Percentiles rank a stretch among this genome's conserved stretches.
Evolutionary conservation across 2,888 invertebrate species (phyloP).

Genomic region (Habrosyne pyritoides): DNA sequence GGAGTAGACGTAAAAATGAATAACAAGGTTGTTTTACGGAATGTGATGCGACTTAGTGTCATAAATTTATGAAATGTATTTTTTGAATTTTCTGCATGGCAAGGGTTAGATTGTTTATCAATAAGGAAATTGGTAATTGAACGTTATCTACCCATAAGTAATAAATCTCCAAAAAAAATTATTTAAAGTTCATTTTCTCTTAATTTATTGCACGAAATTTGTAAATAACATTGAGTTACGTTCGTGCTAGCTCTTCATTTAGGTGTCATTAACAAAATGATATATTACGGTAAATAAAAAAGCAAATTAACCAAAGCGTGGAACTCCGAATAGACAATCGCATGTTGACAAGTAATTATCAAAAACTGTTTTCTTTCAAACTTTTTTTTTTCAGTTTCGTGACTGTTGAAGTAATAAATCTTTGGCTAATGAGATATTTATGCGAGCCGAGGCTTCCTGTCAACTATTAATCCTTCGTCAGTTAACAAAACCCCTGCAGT

Average conservation of each 20-base stretch:
- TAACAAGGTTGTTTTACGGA: not conserved
- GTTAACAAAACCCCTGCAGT: slow-evolving; percentile 56
- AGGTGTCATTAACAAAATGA: slow-evolving; percentile 79
- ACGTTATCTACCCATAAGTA: not conserved
- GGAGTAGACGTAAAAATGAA: not conserved
- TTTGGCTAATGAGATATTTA: slow-evolving; percentile 81
- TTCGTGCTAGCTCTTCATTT: slow-evolving; percentile 75
- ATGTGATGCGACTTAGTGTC: too few relatives aligned
- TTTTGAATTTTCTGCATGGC: not conserved
- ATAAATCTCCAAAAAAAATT: slow-evolving; percentile 10
- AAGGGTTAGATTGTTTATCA: not conserved
- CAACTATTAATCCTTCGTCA: slow-evolving; percentile 76
- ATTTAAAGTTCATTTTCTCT: slow-evolving; percentile 28
- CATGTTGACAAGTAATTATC: slow-evolving; percentile 82
- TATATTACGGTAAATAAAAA: slow-evolving; percentile 75
- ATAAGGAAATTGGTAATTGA: not conserved
- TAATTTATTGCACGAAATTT: slow-evolving; percentile 37
- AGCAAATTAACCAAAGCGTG: slow-evolving; percentile 62
- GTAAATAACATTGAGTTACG: slow-evolving; percentile 40
- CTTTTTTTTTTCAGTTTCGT: slow-evolving; percentile 74
- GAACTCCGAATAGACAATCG: slow-evolving; percentile 77
- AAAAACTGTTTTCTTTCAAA: slow-evolving; percentile 68
- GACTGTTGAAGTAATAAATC: slow-evolving; percentile 79
- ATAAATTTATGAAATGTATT: too few relatives aligned
- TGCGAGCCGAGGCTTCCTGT: slow-evolving; percentile 70